These are phyloP conservation scores for Theodoxus fluviatilis DNA, from an alignment of 2,888 invertebrate species.

Conservation along the genomic window DNA sequence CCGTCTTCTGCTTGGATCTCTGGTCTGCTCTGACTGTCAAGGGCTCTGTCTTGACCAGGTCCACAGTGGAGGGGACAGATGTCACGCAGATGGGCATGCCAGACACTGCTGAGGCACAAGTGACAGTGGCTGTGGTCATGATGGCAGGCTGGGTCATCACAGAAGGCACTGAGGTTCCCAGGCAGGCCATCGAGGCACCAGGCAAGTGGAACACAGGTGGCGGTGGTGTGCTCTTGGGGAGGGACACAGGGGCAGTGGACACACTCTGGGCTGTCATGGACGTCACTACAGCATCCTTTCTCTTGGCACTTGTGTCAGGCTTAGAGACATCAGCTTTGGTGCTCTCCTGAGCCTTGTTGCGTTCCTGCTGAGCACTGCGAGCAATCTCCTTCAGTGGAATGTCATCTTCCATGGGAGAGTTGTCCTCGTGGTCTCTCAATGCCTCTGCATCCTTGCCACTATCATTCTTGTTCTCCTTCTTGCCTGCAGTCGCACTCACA, in stretches of 20 bases:
- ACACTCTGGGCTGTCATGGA: conserved; percentile 1
- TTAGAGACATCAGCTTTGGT: conserved; percentile 13
- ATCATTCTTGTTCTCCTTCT: conserved; percentile 26
- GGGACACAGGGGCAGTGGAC: conserved; percentile 16
- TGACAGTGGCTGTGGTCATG: conserved; percentile 34
- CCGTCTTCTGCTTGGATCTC: conserved; percentile 38
- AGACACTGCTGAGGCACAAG: conserved; percentile 27
- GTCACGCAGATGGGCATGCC: conserved; percentile 39
- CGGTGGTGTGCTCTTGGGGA: conserved; percentile 24
- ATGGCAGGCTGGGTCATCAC: conserved; percentile 33
- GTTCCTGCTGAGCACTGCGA: conserved; percentile 7
- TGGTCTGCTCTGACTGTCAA: too few species aligned
- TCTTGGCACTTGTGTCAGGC: conserved; percentile 27
- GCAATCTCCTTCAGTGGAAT: conserved; percentile 39
- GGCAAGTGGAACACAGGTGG: conserved; percentile 38
- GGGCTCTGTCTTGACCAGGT: conserved; percentile 42
- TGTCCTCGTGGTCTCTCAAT: conserved; percentile 34
- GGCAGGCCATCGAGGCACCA: conserved; percentile 39
- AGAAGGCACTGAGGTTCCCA: conserved; percentile 34
- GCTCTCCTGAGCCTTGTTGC: conserved; percentile 17
- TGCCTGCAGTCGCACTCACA: conserved; percentile 35
- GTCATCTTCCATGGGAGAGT: conserved; percentile 35
- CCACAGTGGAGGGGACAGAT: conserved; percentile 30
- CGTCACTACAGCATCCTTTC: conserved; percentile 28
- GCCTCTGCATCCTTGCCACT: background rate